These are phyloP conservation scores for Drosophila longiperda DNA, from an alignment of 2,888 invertebrate genomes.

Conservation along the genomic window DNA sequence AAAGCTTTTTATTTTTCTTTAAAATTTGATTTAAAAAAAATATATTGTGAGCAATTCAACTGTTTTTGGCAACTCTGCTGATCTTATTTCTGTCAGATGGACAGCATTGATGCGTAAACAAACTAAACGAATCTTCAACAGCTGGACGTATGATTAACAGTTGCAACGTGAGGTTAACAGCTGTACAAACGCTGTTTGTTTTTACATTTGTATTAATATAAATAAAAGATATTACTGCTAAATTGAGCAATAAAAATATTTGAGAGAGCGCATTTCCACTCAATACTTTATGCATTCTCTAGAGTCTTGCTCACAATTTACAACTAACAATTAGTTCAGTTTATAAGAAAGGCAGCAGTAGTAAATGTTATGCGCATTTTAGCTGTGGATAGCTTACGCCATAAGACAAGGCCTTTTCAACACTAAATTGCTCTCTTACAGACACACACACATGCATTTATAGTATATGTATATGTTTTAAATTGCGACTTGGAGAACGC, in stretches of 20 bases:
- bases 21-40: neutral
- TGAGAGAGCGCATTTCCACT: neutral
- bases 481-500: conserved; percentile 58
- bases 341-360: conserved; percentile 1
- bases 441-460: neutral
- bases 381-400: conserved; percentile 33
- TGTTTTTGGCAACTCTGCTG: neutral
- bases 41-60: neutral
- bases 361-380: neutral
- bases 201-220: neutral
- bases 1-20: conserved; percentile 2
- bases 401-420: conserved; percentile 48
- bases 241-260: neutral
- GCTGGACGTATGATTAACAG: conserved; percentile 8
- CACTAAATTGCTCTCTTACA: conserved; percentile 45
- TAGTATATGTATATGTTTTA: conserved; percentile 2
- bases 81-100: neutral
- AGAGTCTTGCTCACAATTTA: neutral
- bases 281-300: neutral
- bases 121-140: neutral
- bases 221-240: neutral
- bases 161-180: conserved; percentile 8
- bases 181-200: neutral
- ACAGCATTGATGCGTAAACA: neutral
- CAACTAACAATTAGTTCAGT: conserved; percentile 6